Evolutionary conservation across 2,113 vertebrate genomes (phyloP).

Genomic region (Alligator mississippiensis): DNA sequence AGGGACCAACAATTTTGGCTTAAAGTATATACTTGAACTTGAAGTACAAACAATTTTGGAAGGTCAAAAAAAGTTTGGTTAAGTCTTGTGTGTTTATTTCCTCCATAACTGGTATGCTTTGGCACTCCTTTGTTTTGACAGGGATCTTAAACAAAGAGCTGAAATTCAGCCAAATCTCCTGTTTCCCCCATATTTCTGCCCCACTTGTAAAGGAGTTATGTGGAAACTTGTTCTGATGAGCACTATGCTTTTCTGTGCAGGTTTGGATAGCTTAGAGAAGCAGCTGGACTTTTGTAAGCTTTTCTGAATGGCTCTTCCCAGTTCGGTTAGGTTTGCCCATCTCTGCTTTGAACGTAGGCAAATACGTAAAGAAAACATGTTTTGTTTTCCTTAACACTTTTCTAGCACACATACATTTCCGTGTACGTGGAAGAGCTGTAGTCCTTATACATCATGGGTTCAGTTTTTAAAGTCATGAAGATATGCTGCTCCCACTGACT

Average conservation of each 20-base stretch:
- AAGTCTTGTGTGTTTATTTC: neutral
- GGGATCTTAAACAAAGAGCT: neutral
- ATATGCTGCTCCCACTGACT: neutral
- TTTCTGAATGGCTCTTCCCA: neutral
- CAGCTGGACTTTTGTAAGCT: neutral
- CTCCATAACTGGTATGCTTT: neutral
- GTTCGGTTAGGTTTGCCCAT: neutral
- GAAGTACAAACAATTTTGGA: neutral
- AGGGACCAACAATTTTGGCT: neutral
- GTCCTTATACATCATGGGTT: neutral
- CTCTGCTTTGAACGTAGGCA: neutral
- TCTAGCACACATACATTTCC: no score
- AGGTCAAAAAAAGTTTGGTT: neutral
- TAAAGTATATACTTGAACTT: neutral
- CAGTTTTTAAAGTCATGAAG: neutral
- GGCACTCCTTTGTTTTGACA: neutral
- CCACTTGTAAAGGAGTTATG: neutral
- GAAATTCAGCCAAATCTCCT: neutral
- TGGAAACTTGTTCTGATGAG: neutral
- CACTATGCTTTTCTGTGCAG: neutral
- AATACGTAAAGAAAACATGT: neutral
- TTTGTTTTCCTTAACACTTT: neutral
- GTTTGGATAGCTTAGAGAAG: neutral
- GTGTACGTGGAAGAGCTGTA: fast-evolving
- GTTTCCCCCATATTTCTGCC: neutral